Base-by-base conservation (phyloP, 2,113 vertebrate genomes). In the Oreocharis arfaki region DNA sequence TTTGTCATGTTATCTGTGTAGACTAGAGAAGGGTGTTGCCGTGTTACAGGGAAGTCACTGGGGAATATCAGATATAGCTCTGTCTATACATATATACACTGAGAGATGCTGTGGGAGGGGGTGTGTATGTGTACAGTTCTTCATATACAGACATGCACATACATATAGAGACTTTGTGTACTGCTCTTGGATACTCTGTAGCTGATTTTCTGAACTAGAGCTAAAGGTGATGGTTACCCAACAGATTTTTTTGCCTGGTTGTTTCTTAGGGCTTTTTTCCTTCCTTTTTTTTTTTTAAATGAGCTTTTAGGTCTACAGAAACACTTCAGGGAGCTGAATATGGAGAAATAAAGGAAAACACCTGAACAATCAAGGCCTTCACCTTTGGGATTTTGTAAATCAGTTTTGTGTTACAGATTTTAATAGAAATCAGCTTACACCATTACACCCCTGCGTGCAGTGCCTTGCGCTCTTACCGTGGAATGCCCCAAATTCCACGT, bases 91-190 rank as follows among this genome's bases (percentile, higher is more conserved):
- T 7, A 7, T 11, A 19, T 30, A 19, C 12, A 4, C 47, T 27
- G 47, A 18, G 37, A 52, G 33, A 11, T 9, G 30, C 17, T 16
- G 3, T 24, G 13, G 22, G 26, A 10, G 13, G 1, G 19, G 1
- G 1, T 11, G 9, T 59, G 3, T 59, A 1, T 44, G 4, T 56
- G 0, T 75, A 7, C 60, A 16, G 6, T 33, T 63, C 24, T 89
- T 16, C 42, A 0, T 46, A 5, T 53, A 21, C 9, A 7, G 53
- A 14, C 4, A 7, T 0, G 1, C 3, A 28, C 3, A 1, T 6
- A 6, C 6, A 5, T 57, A 7, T 23, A 1, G 6, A 79, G 30
- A 52, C n/a, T 61, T 64, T 35, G 22, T 46, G 42, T 23, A 17
- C 32, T 82, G 53, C 21, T 76, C 35, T 52, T 80, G 33, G 33